Evolutionary conservation across 1,140 invertebrate species (phyloP).

Genomic region (Pinna nobilis): DNA sequence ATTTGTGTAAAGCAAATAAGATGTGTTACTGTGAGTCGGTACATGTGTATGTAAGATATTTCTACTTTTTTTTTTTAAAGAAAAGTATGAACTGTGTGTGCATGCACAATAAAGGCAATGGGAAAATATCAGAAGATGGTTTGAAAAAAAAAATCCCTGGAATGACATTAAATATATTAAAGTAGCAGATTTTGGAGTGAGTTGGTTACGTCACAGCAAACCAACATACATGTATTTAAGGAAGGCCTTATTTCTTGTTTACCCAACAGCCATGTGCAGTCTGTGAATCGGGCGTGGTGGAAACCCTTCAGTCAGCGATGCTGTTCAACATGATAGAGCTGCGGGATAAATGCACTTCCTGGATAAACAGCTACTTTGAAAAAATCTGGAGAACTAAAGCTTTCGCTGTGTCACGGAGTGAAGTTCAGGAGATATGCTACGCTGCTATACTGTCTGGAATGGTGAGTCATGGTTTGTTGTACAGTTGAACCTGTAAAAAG

Average conservation of each 20-base stretch:
- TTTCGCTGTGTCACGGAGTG: slow-evolving; percentile 86
- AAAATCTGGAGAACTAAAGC: slow-evolving; percentile 90
- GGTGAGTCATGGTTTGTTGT: no score
- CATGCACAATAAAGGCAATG: background rate
- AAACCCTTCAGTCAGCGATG: slow-evolving; percentile 87
- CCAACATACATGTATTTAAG: background rate
- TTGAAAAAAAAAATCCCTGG: background rate
- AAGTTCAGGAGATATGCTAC: slow-evolving; percentile 88
- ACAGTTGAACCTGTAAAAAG: no score
- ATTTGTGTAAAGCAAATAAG: no score
- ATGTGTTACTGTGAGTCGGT: no score
- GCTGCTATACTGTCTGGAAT: slow-evolving; percentile 82
- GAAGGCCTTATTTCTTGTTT: slow-evolving; percentile 5
- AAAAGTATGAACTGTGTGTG: background rate
- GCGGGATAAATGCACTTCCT: slow-evolving; percentile 87
- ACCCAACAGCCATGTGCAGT: slow-evolving; percentile 83
- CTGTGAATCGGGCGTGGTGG: slow-evolving; percentile 86
- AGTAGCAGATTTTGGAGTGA: background rate
- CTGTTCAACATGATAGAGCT: slow-evolving; percentile 91
- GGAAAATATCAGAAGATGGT: background rate
- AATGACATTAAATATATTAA: background rate
- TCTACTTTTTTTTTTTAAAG: no score
- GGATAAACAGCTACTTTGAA: slow-evolving; percentile 89
- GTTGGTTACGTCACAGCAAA: background rate
- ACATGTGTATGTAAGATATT: no score